Percentiles rank a stretch among this genome's conserved stretches.
Evolutionary conservation across 2,113 vertebrate species (phyloP).

Genomic region (Charadrius vociferus): DNA sequence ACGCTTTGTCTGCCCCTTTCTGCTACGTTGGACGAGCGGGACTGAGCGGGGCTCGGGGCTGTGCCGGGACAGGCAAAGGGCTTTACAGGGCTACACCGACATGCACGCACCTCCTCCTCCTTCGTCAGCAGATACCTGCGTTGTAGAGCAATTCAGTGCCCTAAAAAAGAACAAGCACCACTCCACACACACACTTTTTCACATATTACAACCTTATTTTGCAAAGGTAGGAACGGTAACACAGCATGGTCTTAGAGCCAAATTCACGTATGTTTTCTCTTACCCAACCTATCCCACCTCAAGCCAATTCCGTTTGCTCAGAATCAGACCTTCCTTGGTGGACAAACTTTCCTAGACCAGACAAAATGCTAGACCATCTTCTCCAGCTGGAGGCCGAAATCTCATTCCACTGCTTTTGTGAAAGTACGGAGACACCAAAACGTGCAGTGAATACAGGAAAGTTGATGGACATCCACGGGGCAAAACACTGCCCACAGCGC

Average conservation of each 20-base stretch:
- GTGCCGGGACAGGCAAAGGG: not conserved
- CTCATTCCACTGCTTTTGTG: not conserved
- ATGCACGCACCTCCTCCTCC: not conserved
- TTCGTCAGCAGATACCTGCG: not conserved
- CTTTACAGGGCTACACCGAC: not conserved
- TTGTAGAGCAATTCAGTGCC: not conserved
- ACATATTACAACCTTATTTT: not conserved
- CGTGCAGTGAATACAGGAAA: not conserved
- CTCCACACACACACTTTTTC: not conserved
- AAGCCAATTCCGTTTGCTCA: rapidly evolving
- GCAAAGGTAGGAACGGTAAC: not conserved
- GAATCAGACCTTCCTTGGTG: not conserved
- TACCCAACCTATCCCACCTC: not conserved
- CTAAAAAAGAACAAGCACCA: not conserved
- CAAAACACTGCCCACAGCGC: not conserved
- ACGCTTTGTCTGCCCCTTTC: not conserved
- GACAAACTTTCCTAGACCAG: not conserved
- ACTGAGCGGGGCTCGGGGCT: rapidly evolving
- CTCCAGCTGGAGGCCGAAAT: not conserved
- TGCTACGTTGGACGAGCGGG: rapidly evolving
- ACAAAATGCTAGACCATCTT: not conserved
- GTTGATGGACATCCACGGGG: not conserved
- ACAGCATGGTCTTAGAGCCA: not conserved
- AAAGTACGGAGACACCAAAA: not conserved
- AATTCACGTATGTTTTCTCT: not conserved